Evolutionary conservation across 2,113 vertebrate species (phyloP), one percentile per base, ranked within the genome.

Genomic region (Cyprinus carpio): DNA sequence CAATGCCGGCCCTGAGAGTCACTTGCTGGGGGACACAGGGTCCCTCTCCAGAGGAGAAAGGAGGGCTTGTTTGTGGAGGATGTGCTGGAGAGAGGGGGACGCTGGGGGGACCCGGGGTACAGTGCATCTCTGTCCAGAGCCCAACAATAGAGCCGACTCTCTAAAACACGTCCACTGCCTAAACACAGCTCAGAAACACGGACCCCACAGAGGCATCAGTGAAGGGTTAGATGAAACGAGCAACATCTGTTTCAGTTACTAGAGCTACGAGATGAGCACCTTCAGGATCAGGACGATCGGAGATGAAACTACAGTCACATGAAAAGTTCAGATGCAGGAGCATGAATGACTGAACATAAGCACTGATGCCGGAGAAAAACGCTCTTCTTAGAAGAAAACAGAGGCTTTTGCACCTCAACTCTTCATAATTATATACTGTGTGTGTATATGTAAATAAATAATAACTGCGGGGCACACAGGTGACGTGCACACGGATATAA

Each of bases 11-110:
- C 97, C 95, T 95, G 96, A 96, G 97, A 97, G 97, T 96, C 94
- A 95, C 95, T 97, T 95, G 96, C 96, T 95, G 92, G 93, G 93
- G 94, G 96, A 96, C 96, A 97, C 95, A 97, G 95, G 95, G 96
- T 96, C 96, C 96, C 97, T 98, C 97, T 98, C 96, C 94, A 97
- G 95, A 91, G 94, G 95, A 98, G 96, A 98, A 97, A 96, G 95
- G 94, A 94, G 90, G 94, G 95, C 95, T 98, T 98, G 97, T 99
- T 96, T 95, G 90, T 92, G 95, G 94, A 96, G 94, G 85, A 94
- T 95, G 95, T 96, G 96, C 96, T 95, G 96, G 92, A 93, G 91
- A 95, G 92, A 87, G 92, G 92, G 91, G 88, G 90, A 90, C 84
- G 46, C 65, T 86, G 60, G 85, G 51, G 23, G 65, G 87, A 85